Percentiles rank a stretch among this genome's conserved stretches.
These are phyloP conservation scores for Charaxes varanes DNA, from an alignment of 1,140 invertebrate species.

Conservation along the genomic window DNA sequence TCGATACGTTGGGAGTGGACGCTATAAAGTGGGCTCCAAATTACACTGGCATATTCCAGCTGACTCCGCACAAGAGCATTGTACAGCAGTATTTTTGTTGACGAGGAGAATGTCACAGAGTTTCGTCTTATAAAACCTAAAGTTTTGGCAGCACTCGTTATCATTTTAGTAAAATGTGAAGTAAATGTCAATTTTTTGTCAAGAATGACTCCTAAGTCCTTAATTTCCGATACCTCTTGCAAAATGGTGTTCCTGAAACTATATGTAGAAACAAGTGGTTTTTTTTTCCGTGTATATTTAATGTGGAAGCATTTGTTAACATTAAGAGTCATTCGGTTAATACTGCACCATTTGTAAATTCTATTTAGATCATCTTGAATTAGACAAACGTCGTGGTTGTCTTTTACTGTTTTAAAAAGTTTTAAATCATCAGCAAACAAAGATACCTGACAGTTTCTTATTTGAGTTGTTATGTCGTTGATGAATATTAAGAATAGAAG, in stretches of 20 bases:
- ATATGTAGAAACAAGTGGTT: conserved; percentile 9
- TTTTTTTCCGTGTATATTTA: conserved; percentile 8
- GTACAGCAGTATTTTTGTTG: conserved; percentile 8
- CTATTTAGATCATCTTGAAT: conserved; percentile 5
- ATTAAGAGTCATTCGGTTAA: conserved; percentile 6
- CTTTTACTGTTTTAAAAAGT: conserved; percentile 9
- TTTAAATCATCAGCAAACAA: conserved; percentile 19
- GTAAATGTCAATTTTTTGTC: conserved; percentile 8
- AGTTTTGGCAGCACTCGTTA: conserved; percentile 2
- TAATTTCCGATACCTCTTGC: conserved; percentile 1
- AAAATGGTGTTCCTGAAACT: not conserved
- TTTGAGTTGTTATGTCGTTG: conserved; percentile 22
- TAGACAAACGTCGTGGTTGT: not conserved
- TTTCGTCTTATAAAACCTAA: conserved; percentile 7
- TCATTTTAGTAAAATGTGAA: conserved; percentile 2
- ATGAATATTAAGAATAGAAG: conserved; percentile 32
- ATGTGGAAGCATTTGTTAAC: conserved; percentile 7
- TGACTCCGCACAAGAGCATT: conserved; percentile 4
- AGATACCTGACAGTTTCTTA: conserved; percentile 7
- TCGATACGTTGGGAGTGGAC: conserved; percentile 5
- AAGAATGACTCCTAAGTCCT: conserved; percentile 8
- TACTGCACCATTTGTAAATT: conserved; percentile 1
- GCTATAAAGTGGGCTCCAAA: conserved; percentile 1
- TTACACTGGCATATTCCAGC: conserved; percentile 2
- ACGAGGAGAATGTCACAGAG: not conserved